Percentiles rank a stretch among this genome's conserved stretches.
phyloP scores from a whole-genome alignment of 2,113 vertebrate species.

The Pelecanus crispus region DNA sequence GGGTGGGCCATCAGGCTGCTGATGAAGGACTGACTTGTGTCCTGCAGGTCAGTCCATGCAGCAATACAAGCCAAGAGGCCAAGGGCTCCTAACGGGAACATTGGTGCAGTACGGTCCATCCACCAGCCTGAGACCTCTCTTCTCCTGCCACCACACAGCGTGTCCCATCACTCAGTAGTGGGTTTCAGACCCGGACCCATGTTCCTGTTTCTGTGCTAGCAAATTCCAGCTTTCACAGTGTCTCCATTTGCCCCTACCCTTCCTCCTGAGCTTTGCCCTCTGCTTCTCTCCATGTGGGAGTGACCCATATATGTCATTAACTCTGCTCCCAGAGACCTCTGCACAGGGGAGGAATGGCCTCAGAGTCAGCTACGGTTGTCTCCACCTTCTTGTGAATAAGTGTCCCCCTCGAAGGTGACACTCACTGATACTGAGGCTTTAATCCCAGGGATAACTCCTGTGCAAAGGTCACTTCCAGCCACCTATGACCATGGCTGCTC shows the following conservation, averaged over 20 bases:
- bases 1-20: neutral
- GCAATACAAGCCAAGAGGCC: neutral
- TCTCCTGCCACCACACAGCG: neutral
- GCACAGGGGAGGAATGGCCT: neutral
- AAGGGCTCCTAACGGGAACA: neutral
- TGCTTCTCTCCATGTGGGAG: neutral
- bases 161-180: neutral
- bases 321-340: neutral
- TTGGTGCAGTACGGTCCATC: neutral
- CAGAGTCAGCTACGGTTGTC: neutral
- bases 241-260: neutral
- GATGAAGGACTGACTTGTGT: accelerated
- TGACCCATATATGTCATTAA: too few relatives aligned
- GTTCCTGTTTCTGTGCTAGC: neutral
- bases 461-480: neutral
- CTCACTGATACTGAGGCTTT: neutral
- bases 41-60: neutral
- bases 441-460: neutral
- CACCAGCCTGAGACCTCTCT: neutral
- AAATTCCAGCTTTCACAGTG: neutral
- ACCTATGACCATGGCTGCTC: neutral
- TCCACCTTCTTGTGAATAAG: neutral
- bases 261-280: neutral
- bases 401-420: neutral
- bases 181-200: neutral